These are phyloP conservation scores for Spea multiplicata DNA, from an alignment of 2,113 vertebrate genomes.

Conservation along the genomic window DNA sequence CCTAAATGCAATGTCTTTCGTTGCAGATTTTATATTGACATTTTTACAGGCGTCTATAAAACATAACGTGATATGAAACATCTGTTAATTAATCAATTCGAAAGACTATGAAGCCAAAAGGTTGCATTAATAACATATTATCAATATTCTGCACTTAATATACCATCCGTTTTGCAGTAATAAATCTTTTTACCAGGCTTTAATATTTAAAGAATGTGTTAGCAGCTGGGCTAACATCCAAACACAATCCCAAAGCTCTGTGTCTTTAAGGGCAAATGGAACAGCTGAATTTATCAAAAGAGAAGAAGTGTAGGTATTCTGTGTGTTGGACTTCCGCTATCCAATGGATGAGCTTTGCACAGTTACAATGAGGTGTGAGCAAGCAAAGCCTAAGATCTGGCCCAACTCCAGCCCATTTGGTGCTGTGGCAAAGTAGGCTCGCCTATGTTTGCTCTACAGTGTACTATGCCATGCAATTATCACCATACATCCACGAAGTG, in stretches of 20 bases:
- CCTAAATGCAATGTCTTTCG: too few species aligned
- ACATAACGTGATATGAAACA: constrained; percentile 20
- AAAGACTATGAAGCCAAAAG: constrained; percentile 7
- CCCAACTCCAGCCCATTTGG: too few species aligned
- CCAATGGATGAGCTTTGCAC: too few species aligned
- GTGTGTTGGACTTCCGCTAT: too few species aligned
- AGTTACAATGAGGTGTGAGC: too few species aligned
- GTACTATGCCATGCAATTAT: too few species aligned
- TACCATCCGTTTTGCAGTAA: constrained; percentile 31
- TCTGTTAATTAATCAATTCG: constrained; percentile 25
- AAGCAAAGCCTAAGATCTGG: too few species aligned
- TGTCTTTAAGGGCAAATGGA: constrained; percentile 11
- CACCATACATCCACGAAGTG: too few species aligned
- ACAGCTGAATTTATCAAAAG: neutral
- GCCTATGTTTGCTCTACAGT: too few species aligned
- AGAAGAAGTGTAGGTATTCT: too few species aligned
- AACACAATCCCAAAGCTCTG: constrained; percentile 29
- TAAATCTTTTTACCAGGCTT: constrained; percentile 32
- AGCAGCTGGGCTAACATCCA: constrained; percentile 37
- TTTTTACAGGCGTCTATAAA: neutral
- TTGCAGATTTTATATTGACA: neutral
- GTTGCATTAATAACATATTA: constrained; percentile 20
- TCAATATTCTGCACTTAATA: constrained; percentile 40
- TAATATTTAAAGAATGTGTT: constrained; percentile 22
- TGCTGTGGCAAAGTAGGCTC: too few species aligned